These are phyloP conservation scores for Microchirus variegatus DNA, from an alignment of 2,797 vertebrate species.

Conservation along the genomic window DNA sequence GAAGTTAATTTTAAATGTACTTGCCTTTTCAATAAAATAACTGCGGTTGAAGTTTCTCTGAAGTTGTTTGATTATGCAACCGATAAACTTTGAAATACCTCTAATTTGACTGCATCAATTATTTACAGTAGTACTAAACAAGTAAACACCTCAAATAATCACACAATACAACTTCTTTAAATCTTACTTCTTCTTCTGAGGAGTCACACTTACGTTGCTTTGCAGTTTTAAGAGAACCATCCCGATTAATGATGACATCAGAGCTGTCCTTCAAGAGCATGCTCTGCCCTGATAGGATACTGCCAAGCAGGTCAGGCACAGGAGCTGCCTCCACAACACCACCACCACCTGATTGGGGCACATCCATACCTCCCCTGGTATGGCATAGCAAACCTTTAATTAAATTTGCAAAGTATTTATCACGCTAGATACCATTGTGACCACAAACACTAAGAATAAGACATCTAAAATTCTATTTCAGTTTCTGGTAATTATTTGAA, in stretches of 20 bases:
- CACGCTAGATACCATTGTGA: neutral
- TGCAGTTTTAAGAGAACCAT: slow-evolving; percentile 90
- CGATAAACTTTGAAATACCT: too few species aligned
- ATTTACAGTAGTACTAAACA: too few species aligned
- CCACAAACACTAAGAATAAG: neutral
- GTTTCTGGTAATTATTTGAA: too few species aligned
- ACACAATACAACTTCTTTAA: too few species aligned
- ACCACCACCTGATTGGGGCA: slow-evolving; percentile 63
- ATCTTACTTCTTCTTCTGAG: neutral
- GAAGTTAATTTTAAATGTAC: too few species aligned
- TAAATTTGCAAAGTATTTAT: neutral
- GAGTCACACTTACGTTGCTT: slow-evolving; percentile 79
- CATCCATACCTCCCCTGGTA: slow-evolving; percentile 60
- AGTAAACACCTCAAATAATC: too few species aligned
- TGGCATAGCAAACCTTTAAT: slow-evolving; percentile 31
- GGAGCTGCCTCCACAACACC: slow-evolving; percentile 81
- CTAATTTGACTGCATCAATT: too few species aligned
- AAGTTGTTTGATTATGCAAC: too few species aligned
- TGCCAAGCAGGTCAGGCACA: slow-evolving; percentile 93
- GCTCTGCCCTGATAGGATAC: slow-evolving; percentile 93
- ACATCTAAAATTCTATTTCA: neutral
- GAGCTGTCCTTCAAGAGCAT: slow-evolving; percentile 94
- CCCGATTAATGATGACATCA: slow-evolving; percentile 92
- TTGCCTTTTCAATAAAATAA: too few species aligned
- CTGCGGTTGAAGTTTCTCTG: too few species aligned